A percentile compares a stretch with the other conserved stretches of the same genome.
Evolutionary conservation across 2,113 vertebrate species (phyloP).

Genomic region (Ictidomys tridecemlineatus): DNA sequence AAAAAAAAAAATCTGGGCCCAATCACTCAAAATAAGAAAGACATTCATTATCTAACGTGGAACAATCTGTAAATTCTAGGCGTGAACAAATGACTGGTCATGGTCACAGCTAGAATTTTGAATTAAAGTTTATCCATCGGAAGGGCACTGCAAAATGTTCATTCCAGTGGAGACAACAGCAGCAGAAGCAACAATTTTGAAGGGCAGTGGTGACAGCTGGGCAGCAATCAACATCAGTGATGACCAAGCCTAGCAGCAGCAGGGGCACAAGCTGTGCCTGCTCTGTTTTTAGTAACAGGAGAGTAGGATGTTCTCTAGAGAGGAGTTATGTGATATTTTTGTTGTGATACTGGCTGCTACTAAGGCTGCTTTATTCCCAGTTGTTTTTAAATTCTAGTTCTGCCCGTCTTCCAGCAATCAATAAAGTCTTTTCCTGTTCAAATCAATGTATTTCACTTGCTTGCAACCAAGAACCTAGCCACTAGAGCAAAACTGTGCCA

Average conservation of each 20-base stretch:
- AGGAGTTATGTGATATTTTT: neutral
- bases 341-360: neutral
- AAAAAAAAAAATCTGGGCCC: neutral
- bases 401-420: neutral
- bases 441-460: neutral
- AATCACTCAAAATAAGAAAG: neutral
- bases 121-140: neutral
- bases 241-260: neutral
- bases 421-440: neutral
- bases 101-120: neutral
- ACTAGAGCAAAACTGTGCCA: neutral
- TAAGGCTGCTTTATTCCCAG: neutral
- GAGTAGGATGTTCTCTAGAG: neutral
- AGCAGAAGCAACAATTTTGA: neutral
- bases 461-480: neutral
- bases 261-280: neutral
- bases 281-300: neutral
- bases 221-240: neutral
- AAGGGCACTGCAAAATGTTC: neutral
- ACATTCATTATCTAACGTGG: neutral
- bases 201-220: no score
- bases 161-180: neutral
- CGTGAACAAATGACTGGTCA: neutral
- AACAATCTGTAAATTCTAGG: neutral
- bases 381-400: neutral